These are phyloP conservation scores for Phrynosoma platyrhinos DNA, from an alignment of 2,113 vertebrate genomes.

Conservation along the genomic window DNA sequence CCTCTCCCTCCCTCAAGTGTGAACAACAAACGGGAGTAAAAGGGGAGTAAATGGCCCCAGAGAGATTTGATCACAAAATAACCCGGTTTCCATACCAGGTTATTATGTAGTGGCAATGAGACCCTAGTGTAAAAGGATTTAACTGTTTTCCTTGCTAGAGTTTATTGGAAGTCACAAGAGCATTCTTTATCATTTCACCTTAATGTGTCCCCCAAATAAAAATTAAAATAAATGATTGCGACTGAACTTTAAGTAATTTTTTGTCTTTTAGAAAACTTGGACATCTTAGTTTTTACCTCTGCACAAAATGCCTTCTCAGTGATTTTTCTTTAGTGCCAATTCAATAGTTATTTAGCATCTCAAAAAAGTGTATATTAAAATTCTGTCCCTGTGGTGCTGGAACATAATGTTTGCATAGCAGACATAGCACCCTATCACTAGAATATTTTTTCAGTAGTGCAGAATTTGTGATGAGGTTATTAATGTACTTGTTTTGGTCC, in stretches of 20 bases:
- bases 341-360: slow-evolving; percentile 33
- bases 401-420: not conserved
- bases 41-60: too few species aligned
- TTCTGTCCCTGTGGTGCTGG: not conserved
- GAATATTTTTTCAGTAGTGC: not conserved
- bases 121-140: not conserved
- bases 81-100: too few species aligned
- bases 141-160: not conserved
- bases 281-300: not conserved
- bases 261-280: not conserved
- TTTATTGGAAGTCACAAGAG: not conserved
- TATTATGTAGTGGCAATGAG: too few species aligned
- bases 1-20: too few species aligned
- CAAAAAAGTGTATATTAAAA: not conserved
- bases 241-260: not conserved
- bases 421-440: not conserved
- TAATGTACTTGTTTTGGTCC: not conserved
- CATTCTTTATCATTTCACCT: not conserved
- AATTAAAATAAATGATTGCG: not conserved
- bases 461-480: not conserved
- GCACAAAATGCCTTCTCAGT: fast-evolving
- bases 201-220: not conserved
- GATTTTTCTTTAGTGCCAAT: slow-evolving; percentile 17
- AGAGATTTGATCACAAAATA: too few species aligned
- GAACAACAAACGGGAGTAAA: too few species aligned